Base-by-base conservation (phyloP, 2,888 invertebrate species). In the Drosophila subsilvestris region DNA sequence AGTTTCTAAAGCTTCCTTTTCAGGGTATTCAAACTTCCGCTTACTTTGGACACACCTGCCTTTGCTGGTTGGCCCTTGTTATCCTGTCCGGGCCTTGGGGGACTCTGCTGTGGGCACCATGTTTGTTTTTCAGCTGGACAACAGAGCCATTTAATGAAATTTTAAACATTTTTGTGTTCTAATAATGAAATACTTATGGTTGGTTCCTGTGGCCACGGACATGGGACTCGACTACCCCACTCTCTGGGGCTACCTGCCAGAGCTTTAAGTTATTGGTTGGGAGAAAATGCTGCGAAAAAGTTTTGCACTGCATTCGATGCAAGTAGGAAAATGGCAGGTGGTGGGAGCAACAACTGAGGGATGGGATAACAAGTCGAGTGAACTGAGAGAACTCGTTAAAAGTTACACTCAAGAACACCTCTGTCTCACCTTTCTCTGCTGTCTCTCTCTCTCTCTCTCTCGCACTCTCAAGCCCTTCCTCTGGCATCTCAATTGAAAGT, bases 101-200 rank as follows among this genome's bases (percentile, higher is more conserved):
- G 58, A 53, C 49, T 44, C 2, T 27, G 51, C n/a, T 62, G 54
- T 43, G 37, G 37, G 37, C 5, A 37, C 37, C 55, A 49, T 65
- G 61, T 74, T 67, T 43, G 60, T 57, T 57, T 57, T 22, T 60
- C 14, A 44, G 51, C 58, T 54, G 65, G 62, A 67, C 73, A 68
- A 58, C 42, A 69, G 73, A 65, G 73, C 60, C 63, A 76, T 80
- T 76, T 86, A 84, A 84, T 84, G 87, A 84, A 84, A 84, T 84
- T 85, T 83, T 83, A 77, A 57, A 70, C 72, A 83, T 83, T 75
- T 83, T 79, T 86, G 84, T 83, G 81, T 74, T 77, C 71, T 79
- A 78, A 84, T 83, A 86, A 86, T 86, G 78, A 86, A 83, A 86
- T 84, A 72, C 70, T 86, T 80, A 67, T 70, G 79, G 67, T 47